A percentile compares a stretch with the other conserved stretches of the same genome.
Conservation (phyloP, 2,888 invertebrate genomes). For the Chloroclysta siterata region DNA sequence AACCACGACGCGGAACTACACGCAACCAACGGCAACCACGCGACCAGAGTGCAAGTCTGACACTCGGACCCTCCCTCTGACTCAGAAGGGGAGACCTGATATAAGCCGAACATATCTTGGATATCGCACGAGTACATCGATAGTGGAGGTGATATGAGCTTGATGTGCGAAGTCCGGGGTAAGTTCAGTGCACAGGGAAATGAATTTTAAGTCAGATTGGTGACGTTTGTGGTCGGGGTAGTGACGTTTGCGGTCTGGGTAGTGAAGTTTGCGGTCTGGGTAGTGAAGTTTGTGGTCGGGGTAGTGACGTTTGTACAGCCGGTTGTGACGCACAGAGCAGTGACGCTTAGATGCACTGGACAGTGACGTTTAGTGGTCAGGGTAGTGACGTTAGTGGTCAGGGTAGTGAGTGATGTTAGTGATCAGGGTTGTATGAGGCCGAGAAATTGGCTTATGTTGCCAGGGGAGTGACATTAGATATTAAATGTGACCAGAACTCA, state of each 20-base stretch:
- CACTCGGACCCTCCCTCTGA: conserved; percentile 60
- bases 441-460: not conserved
- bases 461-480: not conserved
- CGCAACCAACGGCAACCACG: conserved; percentile 73
- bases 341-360: not conserved
- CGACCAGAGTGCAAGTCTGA: conserved; percentile 74
- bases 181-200: conserved; percentile 30
- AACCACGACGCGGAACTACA: conserved; percentile 71
- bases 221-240: conserved; percentile 13
- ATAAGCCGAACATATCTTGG: conserved; percentile 67
- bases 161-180: conserved; percentile 19
- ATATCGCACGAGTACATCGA: conserved; percentile 72
- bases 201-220: conserved; percentile 10
- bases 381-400: not conserved
- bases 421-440: not conserved
- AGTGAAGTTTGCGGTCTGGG: conserved; percentile 7
- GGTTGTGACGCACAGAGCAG: not conserved
- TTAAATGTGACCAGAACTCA: not conserved
- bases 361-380: not conserved
- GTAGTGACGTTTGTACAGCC: conserved; percentile 3
- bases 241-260: conserved; percentile 2
- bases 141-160: conserved; percentile 11
- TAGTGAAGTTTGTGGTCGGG: not conserved
- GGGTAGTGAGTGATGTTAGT: not conserved
- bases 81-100: conserved; percentile 61